Percentiles rank a stretch among this genome's conserved stretches.
These are phyloP conservation scores for Myotis vivesi DNA, from an alignment of 2,797 vertebrate genomes.

Conservation along the genomic window DNA sequence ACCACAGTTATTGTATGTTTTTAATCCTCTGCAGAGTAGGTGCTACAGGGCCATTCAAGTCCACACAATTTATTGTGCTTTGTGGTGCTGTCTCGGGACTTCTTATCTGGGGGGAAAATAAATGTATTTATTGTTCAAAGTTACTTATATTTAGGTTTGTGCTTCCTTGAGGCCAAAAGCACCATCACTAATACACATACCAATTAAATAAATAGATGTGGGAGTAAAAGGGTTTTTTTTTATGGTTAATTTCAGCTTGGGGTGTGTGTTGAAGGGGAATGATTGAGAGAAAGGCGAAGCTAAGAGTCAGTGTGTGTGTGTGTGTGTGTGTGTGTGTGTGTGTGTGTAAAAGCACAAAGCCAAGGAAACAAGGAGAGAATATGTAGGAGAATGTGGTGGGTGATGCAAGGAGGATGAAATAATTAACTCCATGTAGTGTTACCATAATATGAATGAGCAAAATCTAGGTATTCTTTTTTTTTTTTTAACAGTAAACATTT, in stretches of 20 bases:
- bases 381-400: no score
- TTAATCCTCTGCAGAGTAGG: background rate
- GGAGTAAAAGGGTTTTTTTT: background rate
- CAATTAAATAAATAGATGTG: background rate
- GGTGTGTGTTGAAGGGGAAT: background rate
- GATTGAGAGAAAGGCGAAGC: background rate
- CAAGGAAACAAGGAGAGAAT: background rate
- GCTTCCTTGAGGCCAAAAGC: background rate
- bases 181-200: background rate
- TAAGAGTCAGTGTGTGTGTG: background rate
- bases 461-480: constrained; percentile 20
- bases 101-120: background rate
- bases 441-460: background rate
- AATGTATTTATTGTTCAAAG: background rate
- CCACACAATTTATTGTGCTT: background rate
- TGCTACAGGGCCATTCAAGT: background rate
- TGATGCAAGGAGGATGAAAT: background rate
- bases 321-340: background rate
- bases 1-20: background rate
- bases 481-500: constrained; percentile 11
- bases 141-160: background rate
- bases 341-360: background rate
- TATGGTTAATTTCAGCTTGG: background rate
- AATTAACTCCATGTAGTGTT: background rate
- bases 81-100: background rate